These are phyloP conservation scores for Bagarius yarrelli DNA, from an alignment of 2,113 vertebrate genomes.

Conservation along the genomic window DNA sequence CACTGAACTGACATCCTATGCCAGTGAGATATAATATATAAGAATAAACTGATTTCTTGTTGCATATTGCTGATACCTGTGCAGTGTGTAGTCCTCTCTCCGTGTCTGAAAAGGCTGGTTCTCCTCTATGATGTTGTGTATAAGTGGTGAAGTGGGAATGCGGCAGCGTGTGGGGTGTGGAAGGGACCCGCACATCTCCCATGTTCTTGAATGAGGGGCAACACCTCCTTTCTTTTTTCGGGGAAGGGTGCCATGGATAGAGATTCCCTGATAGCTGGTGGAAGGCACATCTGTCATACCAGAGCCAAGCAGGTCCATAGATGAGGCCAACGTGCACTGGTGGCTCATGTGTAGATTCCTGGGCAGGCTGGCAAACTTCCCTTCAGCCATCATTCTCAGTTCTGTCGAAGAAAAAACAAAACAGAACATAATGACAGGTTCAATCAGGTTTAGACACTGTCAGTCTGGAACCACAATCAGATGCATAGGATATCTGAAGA, in stretches of 20 bases:
- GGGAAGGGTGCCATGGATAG: slow-evolving; percentile 93
- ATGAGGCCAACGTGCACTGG: slow-evolving; percentile 77
- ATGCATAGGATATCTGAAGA: background rate
- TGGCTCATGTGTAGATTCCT: slow-evolving; percentile 75
- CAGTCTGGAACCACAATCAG: background rate
- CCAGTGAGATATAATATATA: background rate
- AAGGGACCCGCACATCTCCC: slow-evolving; percentile 62
- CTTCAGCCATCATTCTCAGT: slow-evolving; percentile 89
- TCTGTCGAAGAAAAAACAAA: slow-evolving; percentile 62
- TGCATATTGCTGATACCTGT: slow-evolving; percentile 69
- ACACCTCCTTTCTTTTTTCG: slow-evolving; percentile 82
- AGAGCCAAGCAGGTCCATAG: slow-evolving; percentile 90
- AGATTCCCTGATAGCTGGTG: slow-evolving; percentile 76
- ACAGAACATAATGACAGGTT: background rate
- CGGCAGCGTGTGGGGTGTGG: slow-evolving; percentile 61
- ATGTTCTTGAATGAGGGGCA: slow-evolving; percentile 58
- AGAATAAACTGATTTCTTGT: background rate
- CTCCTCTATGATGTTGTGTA: slow-evolving; percentile 76
- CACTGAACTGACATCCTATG: too few relatives aligned
- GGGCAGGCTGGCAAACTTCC: slow-evolving; percentile 88
- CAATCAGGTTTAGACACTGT: background rate
- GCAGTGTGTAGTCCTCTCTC: slow-evolving; percentile 56
- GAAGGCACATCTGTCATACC: slow-evolving; percentile 59
- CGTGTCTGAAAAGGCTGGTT: slow-evolving; percentile 62
- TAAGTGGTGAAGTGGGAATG: slow-evolving; percentile 65